These are phyloP conservation scores for Drosophila mimetica DNA, from an alignment of 2,888 invertebrate genomes.

Conservation along the genomic window DNA sequence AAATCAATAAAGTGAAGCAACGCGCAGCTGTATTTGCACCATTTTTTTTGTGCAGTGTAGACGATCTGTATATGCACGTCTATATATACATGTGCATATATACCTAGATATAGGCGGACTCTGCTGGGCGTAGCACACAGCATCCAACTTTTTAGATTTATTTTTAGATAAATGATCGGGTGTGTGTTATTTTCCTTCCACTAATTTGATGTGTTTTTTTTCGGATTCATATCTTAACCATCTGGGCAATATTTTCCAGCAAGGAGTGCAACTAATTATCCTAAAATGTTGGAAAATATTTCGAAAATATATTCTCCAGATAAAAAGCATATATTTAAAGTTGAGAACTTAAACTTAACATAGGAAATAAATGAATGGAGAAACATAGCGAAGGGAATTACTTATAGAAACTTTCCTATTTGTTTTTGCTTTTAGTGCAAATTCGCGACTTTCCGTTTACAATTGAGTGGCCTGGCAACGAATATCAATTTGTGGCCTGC, in stretches of 20 bases:
- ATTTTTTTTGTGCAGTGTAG: conserved; percentile 29
- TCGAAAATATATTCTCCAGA: too few relatives aligned
- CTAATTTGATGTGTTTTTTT: conserved; percentile 36
- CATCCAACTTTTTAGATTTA: conserved; percentile 41
- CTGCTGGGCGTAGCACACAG: conserved; percentile 29
- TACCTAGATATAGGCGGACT: conserved; percentile 20
- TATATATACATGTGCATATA: conserved; percentile 14
- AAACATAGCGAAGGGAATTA: too few relatives aligned
- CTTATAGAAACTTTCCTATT: not conserved
- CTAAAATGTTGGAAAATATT: too few relatives aligned
- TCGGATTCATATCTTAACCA: conserved; percentile 14
- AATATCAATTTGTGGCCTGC: not conserved
- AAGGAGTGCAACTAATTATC: not conserved
- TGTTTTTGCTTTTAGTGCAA: conserved; percentile 4
- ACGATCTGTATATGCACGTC: conserved; percentile 37
- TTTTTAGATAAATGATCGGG: conserved; percentile 42
- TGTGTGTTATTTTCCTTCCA: conserved; percentile 25
- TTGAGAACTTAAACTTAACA: too few relatives aligned
- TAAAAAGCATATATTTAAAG: too few relatives aligned
- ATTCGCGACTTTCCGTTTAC: conserved; percentile 9
- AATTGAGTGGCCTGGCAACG: conserved; percentile 14
- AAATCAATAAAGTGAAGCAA: conserved; percentile 31
- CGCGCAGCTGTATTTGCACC: conserved; percentile 42
- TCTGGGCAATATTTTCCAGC: conserved; percentile 14
- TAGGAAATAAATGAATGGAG: too few relatives aligned